Base-by-base conservation (phyloP, 2,797 vertebrate genomes). In the Liparis tanakae region DNA sequence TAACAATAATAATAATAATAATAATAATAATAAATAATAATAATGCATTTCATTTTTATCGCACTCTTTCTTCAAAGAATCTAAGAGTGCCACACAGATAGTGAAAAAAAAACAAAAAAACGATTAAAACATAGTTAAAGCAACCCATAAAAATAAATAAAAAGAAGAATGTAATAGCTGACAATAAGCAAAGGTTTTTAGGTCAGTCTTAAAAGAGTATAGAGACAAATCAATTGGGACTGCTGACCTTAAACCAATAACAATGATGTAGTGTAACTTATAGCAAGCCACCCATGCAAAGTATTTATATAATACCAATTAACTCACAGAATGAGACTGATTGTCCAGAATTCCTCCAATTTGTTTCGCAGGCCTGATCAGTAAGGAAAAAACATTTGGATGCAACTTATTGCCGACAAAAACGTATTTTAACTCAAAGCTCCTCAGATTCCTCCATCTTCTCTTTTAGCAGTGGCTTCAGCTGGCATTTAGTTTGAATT, bases 221-320 rank as follows among this genome's bases (percentile, higher is more conserved):
- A n/a, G n/a, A n/a, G n/a, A n/a, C n/a, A n/a, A n/a, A n/a, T 39
- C 9, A 61, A 73, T 53, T 72, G 62, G 70, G 13, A 69, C 73
- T 74, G 55, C 50, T 77, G 71, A 89, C 86, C 79, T 75, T 51
- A 69, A 76, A 59, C 61, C 80, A 85, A 81, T 91, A 86, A 84
- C 84, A 84, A 82, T 80, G 70, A 53, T 55, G 39, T 13, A 67
- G 76, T 56, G 56, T 72, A 79, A 89, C 68, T 81, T 78, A 70
- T 70, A 84, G 67, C 72, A 70, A 87, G 44, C 57, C 82, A 83
- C 74, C 70, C 74, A 72, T 87, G 74, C 61, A 73, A 62, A 66
- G 51, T 41, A 81, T 82, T 85, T 39, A 48, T 84, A 72, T 83
- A 87, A 67, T 56, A 85, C 55, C 59, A 76, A 79, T 88, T 80